phyloP scores from a whole-genome alignment of 2,113 vertebrate species.

The Callithrix jacchus region DNA sequence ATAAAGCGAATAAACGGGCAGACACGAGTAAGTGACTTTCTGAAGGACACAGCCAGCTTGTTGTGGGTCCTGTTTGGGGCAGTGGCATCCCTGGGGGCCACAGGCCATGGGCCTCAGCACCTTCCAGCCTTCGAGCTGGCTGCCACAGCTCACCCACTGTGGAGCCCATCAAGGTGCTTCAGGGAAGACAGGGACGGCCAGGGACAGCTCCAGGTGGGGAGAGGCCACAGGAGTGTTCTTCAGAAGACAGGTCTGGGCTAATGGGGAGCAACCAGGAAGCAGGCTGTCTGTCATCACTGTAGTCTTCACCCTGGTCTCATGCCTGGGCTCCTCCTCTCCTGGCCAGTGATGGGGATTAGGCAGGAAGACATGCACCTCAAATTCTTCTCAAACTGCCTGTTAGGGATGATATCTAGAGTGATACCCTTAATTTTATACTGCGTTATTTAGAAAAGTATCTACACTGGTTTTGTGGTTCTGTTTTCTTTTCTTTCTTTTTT shows the following conservation, averaged over 20 bases:
- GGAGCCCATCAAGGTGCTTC: accelerated
- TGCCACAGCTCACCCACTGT: accelerated
- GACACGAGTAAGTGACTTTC: neutral
- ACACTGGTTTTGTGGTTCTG: neutral
- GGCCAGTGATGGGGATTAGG: too few relatives aligned
- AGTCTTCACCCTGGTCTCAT: neutral
- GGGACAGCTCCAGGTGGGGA: neutral
- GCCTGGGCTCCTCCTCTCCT: too few relatives aligned
- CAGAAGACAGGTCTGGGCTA: accelerated
- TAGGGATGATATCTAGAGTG: too few relatives aligned
- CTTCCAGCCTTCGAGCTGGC: neutral
- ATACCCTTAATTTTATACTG: neutral
- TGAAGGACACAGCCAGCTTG: neutral
- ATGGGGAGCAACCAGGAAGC: accelerated
- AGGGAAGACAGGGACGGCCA: accelerated
- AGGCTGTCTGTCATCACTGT: accelerated
- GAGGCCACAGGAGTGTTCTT: accelerated
- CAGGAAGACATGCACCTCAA: too few relatives aligned
- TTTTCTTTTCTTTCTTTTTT: too few relatives aligned
- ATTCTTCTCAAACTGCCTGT: too few relatives aligned
- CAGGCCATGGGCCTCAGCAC: accelerated
- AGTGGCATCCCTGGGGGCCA: accelerated
- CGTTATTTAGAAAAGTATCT: neutral
- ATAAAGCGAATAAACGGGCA: accelerated
- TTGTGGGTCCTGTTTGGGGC: neutral